Evolutionary conservation across 2,888 invertebrate species (phyloP), one percentile per base, ranked within the genome.

Genomic region (Rhagonycha lutea): DNA sequence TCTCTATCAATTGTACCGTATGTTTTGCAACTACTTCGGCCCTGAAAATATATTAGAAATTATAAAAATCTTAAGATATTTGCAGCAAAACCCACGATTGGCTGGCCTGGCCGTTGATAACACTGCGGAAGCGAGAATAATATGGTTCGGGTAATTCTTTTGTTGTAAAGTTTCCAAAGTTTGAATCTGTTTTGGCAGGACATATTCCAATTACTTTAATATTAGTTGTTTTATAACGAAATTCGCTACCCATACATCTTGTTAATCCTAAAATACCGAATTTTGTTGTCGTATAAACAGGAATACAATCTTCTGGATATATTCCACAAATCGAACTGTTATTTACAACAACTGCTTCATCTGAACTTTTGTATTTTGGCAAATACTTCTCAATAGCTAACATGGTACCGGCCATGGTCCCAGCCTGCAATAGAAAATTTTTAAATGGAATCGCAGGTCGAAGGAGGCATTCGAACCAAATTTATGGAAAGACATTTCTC

Each of bases 331-430:
- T 62, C 2, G 83, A 83, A 14, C 82, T 77, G 14, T 73, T 78
- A 68, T 83, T 83, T 28, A 83, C 23, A 9, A 83, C 79, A 3
- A 82, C 71, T 11, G 76, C 80, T 78, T 83, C 82, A 8, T 78
- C 69, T 8, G 74, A 75, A 23, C 74, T 78, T 79, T 79, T 83
- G 60, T 81, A 81, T 71, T 79, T 80, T 1, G 83, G 82, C 11
- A 83, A 72, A 72, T 82, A 83, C 67, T 81, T 76, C 14, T 78
- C 70, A 61, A 81, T 67, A 0, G 83, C 82, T 14, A 83, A 70
- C 61, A 75, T 75, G 10, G 77, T 79, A 67, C 82, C 83, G 32
- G 76, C 68, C 14, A 82, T 73, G 18, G 78, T 77, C 14, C 74
- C 79, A 12, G n/a, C 68, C 81, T 81, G 4, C 8, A 47, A 72